Base-by-base conservation (phyloP, 2,888 invertebrate species). In the Adela reaumurella region DNA sequence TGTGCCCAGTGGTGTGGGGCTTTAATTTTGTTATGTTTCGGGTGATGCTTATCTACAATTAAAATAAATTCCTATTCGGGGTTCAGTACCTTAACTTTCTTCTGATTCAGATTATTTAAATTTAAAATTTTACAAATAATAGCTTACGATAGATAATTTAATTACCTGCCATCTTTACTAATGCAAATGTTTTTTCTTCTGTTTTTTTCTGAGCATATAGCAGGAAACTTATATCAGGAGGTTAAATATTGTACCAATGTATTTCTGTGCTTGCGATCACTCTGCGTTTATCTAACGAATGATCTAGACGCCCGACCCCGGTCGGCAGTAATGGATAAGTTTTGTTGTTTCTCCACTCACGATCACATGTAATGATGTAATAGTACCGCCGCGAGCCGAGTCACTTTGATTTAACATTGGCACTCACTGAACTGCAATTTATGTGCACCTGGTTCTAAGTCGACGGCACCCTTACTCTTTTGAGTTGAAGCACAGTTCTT, bases 311-410 rank as follows among this genome's bases (percentile, higher is more conserved):
- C 11, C 14, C 35, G 35, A 35, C n/a, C 3, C n/a, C 24, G 24
- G 6, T 35, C 35, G 35, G n/a, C n/a, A 4, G 35, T 35, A 35
- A 35, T 4, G 14, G 35, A 35, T 35, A 14, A 35, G n/a, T 35
- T 24, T 35, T 35, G 11, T 35, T 35, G n/a, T 35, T 35, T 35
- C 63, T 66, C 81, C 84, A 84, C 84, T 84, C 84, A 85, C 84
- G 81, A 82, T 83, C 84, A 85, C 84, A 84, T 84, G 84, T 85
- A 84, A 83, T 84, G 84, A 84, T 84, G n/a, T n/a, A n/a, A 83
- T 67, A 55, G 69, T 67, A 59, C 58, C 63, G 66, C 62, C 64
- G 69, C 62, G 64, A 64, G 57, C 55, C 54, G 64, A 58, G 58
- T 8, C 35, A 14, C 11, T 16, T 18, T 17, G 4, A 19, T 51